Conservation (phyloP, 2,888 invertebrate species). For the Drosophila robusta region DNA sequence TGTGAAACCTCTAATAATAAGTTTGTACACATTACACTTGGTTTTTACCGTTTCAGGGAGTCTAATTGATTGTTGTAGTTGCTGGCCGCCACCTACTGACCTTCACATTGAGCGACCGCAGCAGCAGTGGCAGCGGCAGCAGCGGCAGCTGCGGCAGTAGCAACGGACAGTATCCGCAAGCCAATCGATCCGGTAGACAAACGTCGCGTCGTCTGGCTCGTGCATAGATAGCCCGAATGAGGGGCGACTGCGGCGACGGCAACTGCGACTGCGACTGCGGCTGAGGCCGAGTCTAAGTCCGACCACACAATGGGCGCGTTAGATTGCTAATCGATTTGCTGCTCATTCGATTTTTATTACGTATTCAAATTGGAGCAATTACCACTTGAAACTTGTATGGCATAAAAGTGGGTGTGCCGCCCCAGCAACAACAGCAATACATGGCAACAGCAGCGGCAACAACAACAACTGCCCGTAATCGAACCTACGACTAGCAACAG, state of each 20-base stretch:
- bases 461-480: slow-evolving; percentile 38
- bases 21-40: slow-evolving; percentile 57
- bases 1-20: slow-evolving; percentile 51
- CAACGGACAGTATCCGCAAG: slow-evolving; percentile 72
- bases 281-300: slow-evolving; percentile 43
- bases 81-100: slow-evolving; percentile 81
- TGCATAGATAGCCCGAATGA: slow-evolving; percentile 41
- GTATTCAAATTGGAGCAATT: slow-evolving; percentile 82
- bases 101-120: slow-evolving; percentile 74
- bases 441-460: slow-evolving; percentile 32
- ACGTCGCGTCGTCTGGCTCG: slow-evolving; percentile 73
- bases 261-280: not conserved
- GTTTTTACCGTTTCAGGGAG: slow-evolving; percentile 77
- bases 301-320: slow-evolving; percentile 82
- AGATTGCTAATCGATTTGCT: slow-evolving; percentile 81
- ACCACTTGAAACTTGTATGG: slow-evolving; percentile 79
- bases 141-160: slow-evolving; percentile 9
- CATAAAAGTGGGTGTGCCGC: slow-evolving; percentile 77
- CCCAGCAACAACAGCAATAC: slow-evolving; percentile 26
- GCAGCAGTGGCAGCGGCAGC: slow-evolving; percentile 28
- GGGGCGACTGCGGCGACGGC: not conserved
- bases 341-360: slow-evolving; percentile 79
- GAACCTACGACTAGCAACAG: slow-evolving; percentile 38
- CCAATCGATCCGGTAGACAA: slow-evolving; percentile 72
- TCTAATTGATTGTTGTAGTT: slow-evolving; percentile 77